A percentile compares a stretch with the other conserved stretches of the same genome.
These are phyloP conservation scores for Myoxocephalus aenaeus DNA, from an alignment of 2,797 vertebrate genomes.

Conservation along the genomic window DNA sequence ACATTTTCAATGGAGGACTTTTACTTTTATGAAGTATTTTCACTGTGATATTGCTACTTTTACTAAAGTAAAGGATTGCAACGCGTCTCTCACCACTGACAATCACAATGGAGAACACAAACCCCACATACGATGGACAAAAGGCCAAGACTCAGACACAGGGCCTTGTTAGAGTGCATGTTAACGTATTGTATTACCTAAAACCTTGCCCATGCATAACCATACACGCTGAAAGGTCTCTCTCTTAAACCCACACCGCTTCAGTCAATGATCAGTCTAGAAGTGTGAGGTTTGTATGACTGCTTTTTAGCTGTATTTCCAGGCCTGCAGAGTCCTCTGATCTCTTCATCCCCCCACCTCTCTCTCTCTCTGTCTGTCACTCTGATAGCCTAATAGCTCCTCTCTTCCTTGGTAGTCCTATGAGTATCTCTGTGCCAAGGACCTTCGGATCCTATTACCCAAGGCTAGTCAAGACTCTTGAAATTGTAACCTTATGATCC, in stretches of 20 bases:
- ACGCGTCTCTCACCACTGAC: neutral
- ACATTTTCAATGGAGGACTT: no score
- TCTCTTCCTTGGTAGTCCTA: slow-evolving; percentile 55
- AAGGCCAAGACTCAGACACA: neutral
- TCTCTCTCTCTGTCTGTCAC: slow-evolving; percentile 45
- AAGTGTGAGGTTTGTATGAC: slow-evolving; percentile 4
- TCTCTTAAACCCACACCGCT: neutral
- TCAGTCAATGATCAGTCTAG: neutral
- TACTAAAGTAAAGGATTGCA: neutral
- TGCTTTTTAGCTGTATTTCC: slow-evolving; percentile 11
- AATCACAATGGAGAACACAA: neutral
- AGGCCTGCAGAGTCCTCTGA: slow-evolving; percentile 1
- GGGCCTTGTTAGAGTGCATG: neutral
- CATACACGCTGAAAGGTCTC: neutral
- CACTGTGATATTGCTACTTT: neutral
- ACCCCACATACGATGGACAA: neutral
- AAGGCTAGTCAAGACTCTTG: slow-evolving; percentile 71
- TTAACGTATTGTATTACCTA: neutral
- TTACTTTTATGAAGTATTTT: neutral
- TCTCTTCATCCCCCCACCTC: slow-evolving; percentile 4
- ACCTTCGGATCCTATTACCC: slow-evolving; percentile 77
- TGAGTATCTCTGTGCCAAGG: slow-evolving; percentile 38
- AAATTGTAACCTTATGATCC: slow-evolving; percentile 86
- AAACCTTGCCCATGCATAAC: neutral
- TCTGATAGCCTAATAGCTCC: slow-evolving; percentile 55